phyloP scores from a whole-genome alignment of 1,140 invertebrate species.

The Scaptomyza montana region DNA sequence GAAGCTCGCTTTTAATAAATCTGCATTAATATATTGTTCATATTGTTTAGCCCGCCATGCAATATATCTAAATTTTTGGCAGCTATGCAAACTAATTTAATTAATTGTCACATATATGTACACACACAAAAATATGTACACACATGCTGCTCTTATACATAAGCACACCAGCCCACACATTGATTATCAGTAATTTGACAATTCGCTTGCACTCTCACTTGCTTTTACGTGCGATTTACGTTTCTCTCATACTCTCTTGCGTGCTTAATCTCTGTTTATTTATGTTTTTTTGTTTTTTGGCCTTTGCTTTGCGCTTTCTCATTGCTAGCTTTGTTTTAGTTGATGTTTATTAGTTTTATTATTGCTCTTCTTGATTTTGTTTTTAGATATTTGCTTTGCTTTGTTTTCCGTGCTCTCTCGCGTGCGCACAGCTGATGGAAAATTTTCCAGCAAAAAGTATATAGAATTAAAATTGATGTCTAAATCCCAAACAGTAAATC shows the following conservation, averaged over 20 bases:
- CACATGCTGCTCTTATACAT: conserved; percentile 3
- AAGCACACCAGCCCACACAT: conserved; percentile 14
- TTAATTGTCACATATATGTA: conserved; percentile 31
- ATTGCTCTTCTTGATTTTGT: conserved; percentile 23
- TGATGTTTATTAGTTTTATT: conserved; percentile 25
- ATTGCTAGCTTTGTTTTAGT: conserved; percentile 29
- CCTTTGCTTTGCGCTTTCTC: conserved; percentile 33
- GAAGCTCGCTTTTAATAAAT: conserved; percentile 32
- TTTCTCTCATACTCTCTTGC: conserved; percentile 12
- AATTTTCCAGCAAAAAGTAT: conserved; percentile 74
- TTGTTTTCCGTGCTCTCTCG: conserved; percentile 15
- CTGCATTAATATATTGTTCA: conserved; percentile 46
- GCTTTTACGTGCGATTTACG: neutral
- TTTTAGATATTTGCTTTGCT: conserved; percentile 31
- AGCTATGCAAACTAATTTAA: conserved; percentile 33
- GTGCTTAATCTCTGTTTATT: conserved; percentile 54
- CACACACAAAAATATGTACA: neutral
- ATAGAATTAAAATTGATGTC: conserved; percentile 75
- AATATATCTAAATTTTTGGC: conserved; percentile 44
- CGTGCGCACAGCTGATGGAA: conserved; percentile 69
- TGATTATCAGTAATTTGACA: conserved; percentile 53
- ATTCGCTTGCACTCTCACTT: conserved; percentile 3
- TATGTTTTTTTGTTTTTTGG: conserved; percentile 49
- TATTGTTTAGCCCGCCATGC: conserved; percentile 20
- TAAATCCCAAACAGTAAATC: conserved; percentile 34